Base-by-base conservation (phyloP, 2,797 vertebrate species). In the Calcarius lapponicus region DNA sequence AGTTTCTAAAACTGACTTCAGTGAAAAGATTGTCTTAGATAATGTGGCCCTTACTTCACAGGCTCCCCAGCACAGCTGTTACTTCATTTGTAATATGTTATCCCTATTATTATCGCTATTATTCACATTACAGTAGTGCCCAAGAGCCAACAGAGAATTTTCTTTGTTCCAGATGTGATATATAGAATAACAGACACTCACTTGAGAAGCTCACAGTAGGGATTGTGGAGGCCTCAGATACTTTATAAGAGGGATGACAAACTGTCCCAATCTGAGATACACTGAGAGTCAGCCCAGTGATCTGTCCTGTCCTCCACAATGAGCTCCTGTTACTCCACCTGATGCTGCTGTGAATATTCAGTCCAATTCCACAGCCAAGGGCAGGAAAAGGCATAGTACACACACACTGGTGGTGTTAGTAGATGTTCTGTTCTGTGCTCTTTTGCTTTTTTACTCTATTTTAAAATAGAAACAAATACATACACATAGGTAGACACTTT, bases 281-380 rank as follows among this genome's bases (percentile, higher is more conserved):
- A 22, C 34, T 11, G 4, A 17, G 13, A 73, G 10, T 28, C 21
- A 61, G 5, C 19, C 8, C 32, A 56, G 9, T 40, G 47, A 38
- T 43, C 5, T 1, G 1, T 40, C 17, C 15, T 0, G 0, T 28
- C 13, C 38, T 45, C 58, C 53, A 36, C 53, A 45, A 2, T 6
- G 14, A 72, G 21, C 32, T 4, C 14, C 26, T 3, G 1, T 20
- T 25, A 17, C 4, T 53, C 11, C 34, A 13, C 2, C 53, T 50
- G 48, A 54, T 16, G 4, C 19, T 38, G 25, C 21, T 67, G 32
- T 56, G 58, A 57, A 36, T 48, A 32, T 43, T 58, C 57, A 34
- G 22, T 40, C 22, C 48, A 64, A 20, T 24, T 71, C 36, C 12
- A 17, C 36, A 75, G 53, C 8, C 40, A 67, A 54, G 36, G 26